These are phyloP conservation scores for Scrobipalpa atriplicella DNA, from an alignment of 2,888 invertebrate genomes.

Conservation along the genomic window DNA sequence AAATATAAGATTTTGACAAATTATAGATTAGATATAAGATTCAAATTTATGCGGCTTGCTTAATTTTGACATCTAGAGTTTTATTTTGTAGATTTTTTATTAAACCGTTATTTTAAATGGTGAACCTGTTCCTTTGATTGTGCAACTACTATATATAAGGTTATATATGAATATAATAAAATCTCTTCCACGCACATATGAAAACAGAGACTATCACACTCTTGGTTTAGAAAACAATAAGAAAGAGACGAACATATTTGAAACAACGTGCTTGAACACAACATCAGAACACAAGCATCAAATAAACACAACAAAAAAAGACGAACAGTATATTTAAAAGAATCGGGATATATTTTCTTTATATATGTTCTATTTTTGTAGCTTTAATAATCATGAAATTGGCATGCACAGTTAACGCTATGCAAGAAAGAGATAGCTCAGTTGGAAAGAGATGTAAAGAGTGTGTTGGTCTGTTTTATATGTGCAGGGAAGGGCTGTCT, in stretches of 20 bases:
- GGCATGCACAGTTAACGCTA: constrained; percentile 77
- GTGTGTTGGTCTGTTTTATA: constrained; percentile 82
- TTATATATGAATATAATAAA: constrained; percentile 40
- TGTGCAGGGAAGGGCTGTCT: constrained; percentile 76
- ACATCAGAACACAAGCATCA: constrained; percentile 30
- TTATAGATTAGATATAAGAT: too few relatives aligned
- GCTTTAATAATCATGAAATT: constrained; percentile 70
- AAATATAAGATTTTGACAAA: too few relatives aligned
- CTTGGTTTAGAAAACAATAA: constrained; percentile 52
- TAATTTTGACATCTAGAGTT: constrained; percentile 18
- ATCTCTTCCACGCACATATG: constrained; percentile 82
- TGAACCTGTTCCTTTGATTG: constrained; percentile 53
- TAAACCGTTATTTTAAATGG: constrained; percentile 31
- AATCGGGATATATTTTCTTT: constrained; percentile 31
- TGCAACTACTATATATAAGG: constrained; percentile 52
- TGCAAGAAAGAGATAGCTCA: constrained; percentile 59
- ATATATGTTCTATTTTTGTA: constrained; percentile 56
- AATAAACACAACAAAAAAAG: constrained; percentile 28
- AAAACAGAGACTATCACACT: constrained; percentile 81
- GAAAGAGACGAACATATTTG: constrained; percentile 45
- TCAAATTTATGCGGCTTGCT: constrained; percentile 10
- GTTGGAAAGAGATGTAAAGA: constrained; percentile 63
- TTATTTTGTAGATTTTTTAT: constrained; percentile 20
- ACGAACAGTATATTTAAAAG: constrained; percentile 21
- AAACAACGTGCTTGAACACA: constrained; percentile 40